phyloP scores from a whole-genome alignment of 2,888 invertebrate species.

The Ypsolopha scabrella region DNA sequence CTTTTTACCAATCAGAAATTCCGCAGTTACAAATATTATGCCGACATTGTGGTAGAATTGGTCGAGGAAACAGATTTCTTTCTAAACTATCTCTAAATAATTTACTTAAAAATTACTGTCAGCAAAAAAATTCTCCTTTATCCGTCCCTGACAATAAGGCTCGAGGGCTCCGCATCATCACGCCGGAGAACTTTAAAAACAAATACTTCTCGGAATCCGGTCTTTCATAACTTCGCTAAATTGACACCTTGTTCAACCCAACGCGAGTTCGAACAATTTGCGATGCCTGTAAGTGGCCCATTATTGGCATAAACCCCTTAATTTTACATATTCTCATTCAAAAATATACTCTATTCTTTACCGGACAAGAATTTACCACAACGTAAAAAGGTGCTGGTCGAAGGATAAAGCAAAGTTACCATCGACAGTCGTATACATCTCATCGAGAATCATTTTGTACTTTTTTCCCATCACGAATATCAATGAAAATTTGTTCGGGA shows the following conservation, averaged over 20 bases:
- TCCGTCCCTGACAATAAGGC: slow-evolving; percentile 13
- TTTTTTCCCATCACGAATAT: slow-evolving; percentile 68
- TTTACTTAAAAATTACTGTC: too few relatives aligned
- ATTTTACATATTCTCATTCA: too few relatives aligned
- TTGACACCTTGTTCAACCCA: slow-evolving; percentile 66
- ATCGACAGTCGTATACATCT: slow-evolving; percentile 46
- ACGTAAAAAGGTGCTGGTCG: not conserved
- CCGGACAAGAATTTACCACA: too few relatives aligned
- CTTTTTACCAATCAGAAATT: too few relatives aligned
- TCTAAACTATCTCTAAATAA: too few relatives aligned
- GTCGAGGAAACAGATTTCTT: too few relatives aligned
- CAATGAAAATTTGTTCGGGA: slow-evolving; percentile 64
- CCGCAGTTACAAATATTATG: too few relatives aligned
- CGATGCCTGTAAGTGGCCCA: slow-evolving; percentile 63
- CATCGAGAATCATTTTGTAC: slow-evolving; percentile 58
- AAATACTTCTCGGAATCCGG: slow-evolving; percentile 62
- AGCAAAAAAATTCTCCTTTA: too few relatives aligned
- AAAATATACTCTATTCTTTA: too few relatives aligned
- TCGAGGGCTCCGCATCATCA: slow-evolving; percentile 5
- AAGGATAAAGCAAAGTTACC: not conserved
- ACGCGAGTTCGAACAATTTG: slow-evolving; percentile 64
- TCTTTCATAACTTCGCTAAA: slow-evolving; percentile 67
- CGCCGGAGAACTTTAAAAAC: slow-evolving; percentile 52
- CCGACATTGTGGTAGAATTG: too few relatives aligned
- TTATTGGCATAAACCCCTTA: slow-evolving; percentile 33